Conservation (phyloP, 2,113 vertebrate genomes). For the Ibidorhyncha struthersii region DNA sequence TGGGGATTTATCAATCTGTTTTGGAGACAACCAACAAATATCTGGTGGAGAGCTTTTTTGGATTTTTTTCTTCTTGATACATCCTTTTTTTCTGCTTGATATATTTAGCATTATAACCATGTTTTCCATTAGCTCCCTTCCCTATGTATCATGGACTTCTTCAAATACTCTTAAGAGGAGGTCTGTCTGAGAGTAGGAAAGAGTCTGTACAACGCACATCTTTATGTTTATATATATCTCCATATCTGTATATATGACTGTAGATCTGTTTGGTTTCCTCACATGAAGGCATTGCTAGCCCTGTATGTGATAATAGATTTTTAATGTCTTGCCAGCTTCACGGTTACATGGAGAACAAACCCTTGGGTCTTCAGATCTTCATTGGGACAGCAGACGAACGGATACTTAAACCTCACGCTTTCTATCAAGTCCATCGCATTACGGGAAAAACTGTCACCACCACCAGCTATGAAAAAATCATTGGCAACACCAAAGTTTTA, state of each 20-base stretch:
- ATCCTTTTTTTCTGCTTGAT: not conserved
- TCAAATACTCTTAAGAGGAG: not conserved
- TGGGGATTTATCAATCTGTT: not conserved
- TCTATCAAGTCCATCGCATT: slow-evolving; percentile 98
- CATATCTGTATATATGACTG: rapidly evolving
- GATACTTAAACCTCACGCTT: slow-evolving; percentile 96
- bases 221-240: not conserved
- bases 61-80: not conserved
- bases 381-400: slow-evolving; percentile 96
- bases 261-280: not conserved
- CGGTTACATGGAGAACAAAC: slow-evolving; percentile 94
- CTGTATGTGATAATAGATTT: not conserved
- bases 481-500: slow-evolving; percentile 93
- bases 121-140: not conserved
- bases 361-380: slow-evolving; percentile 95
- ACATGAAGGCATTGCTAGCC: not conserved
- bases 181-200: not conserved
- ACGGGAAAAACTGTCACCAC: slow-evolving; percentile 97
- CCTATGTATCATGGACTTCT: not conserved
- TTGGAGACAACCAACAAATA: not conserved
- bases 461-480: slow-evolving; percentile 94
- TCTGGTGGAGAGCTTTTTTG: not conserved
- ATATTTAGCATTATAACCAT: not conserved
- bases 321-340: slow-evolving; percentile 80
- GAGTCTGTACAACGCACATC: not conserved